A percentile compares a stretch with the other conserved stretches of the same genome.
phyloP scores from a whole-genome alignment of 2,888 invertebrate genomes.

The Pterostichus madidus region DNA sequence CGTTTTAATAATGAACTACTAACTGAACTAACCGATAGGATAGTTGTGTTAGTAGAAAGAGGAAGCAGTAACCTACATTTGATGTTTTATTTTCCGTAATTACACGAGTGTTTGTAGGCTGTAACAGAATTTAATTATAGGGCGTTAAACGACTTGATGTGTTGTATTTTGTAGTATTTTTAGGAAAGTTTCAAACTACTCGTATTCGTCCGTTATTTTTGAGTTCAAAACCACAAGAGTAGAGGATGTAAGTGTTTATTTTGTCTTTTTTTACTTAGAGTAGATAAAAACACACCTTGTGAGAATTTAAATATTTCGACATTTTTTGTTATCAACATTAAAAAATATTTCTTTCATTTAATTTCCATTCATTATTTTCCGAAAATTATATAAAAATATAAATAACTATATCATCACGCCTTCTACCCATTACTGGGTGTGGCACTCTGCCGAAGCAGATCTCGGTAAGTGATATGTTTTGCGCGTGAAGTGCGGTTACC shows the following conservation, averaged over 20 bases:
- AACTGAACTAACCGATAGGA: background rate
- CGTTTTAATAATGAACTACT: background rate
- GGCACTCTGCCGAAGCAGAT: no score
- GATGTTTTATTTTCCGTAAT: conserved; percentile 28
- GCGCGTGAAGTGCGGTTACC: no score
- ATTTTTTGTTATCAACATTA: background rate
- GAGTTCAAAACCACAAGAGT: background rate
- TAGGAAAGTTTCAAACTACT: background rate
- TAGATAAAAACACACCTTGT: conserved; percentile 16
- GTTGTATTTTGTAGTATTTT: conserved; percentile 28
- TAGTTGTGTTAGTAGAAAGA: background rate
- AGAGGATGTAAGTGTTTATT: conserved; percentile 17
- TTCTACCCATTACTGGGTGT: no score
- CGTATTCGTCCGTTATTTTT: conserved; percentile 4
- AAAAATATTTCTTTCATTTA: background rate
- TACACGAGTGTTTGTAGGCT: conserved; percentile 3
- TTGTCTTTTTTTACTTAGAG: background rate
- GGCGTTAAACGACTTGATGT: conserved; percentile 31
- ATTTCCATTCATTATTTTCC: background rate
- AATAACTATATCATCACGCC: no score
- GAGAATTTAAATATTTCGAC: background rate
- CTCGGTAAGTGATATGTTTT: no score
- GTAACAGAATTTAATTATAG: conserved; percentile 40
- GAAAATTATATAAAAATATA: no score
- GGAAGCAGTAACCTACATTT: conserved; percentile 40